Conservation (phyloP, 1,140 invertebrate genomes). For the Proales similis region DNA sequence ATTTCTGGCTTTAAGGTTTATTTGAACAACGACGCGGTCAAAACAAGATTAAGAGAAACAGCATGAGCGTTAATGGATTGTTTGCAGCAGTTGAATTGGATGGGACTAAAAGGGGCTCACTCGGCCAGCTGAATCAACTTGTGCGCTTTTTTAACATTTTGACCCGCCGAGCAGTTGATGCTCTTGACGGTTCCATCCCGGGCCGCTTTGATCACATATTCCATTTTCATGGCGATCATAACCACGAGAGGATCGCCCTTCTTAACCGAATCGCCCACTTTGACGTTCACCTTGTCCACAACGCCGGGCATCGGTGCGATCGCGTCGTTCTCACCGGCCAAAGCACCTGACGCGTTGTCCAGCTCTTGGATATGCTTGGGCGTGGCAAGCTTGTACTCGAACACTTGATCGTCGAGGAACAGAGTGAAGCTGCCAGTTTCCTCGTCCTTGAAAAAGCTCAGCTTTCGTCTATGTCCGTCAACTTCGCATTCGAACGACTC, state of each 20-base stretch:
- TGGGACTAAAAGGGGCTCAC: background rate
- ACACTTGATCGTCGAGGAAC: conserved; percentile 48
- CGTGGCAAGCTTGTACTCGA: conserved; percentile 50
- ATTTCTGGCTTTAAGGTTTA: conserved; percentile 11
- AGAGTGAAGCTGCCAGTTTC: conserved; percentile 35
- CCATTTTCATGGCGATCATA: conserved; percentile 99
- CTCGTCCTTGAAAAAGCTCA: conserved; percentile 19
- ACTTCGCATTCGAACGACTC: conserved; percentile 26
- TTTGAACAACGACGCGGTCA: background rate
- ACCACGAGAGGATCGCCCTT: conserved; percentile 76
- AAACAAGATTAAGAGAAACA: background rate
- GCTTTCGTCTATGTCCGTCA: conserved; percentile 28
- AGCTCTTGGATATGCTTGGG: conserved; percentile 50
- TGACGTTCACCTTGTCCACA: conserved; percentile 79
- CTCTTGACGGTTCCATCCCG: conserved; percentile 10
- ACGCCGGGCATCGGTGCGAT: conserved; percentile 89
- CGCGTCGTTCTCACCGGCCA: conserved; percentile 55
- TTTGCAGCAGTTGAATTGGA: background rate
- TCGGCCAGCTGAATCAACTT: conserved; percentile 25
- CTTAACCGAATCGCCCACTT: conserved; percentile 67
- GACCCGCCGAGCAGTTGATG: conserved; percentile 31
- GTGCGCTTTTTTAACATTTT: conserved; percentile 38
- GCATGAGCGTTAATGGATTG: background rate
- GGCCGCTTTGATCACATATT: conserved; percentile 49
- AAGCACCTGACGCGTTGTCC: conserved; percentile 34